Conservation (phyloP, 2,797 vertebrate genomes). For the Arctocebus calabarensis region DNA sequence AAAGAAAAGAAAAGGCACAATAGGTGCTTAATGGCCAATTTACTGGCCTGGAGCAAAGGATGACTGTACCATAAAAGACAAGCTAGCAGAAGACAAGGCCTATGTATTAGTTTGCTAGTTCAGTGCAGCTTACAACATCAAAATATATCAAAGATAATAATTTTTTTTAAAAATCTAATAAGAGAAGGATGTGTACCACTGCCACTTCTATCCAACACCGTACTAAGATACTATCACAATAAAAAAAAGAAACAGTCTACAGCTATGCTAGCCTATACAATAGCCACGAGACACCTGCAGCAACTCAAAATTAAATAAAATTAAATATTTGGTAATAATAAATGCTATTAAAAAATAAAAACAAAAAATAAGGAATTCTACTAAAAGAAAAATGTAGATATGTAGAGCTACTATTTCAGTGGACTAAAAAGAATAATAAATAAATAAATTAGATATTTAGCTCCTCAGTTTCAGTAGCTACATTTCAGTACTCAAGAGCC, state of each 20-base stretch:
- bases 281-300: neutral
- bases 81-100: neutral
- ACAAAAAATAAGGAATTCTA: neutral
- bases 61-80: neutral
- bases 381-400: no score
- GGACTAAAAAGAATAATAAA: neutral
- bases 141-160: slow-evolving; percentile 34
- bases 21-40: neutral
- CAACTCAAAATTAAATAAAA: slow-evolving; percentile 26
- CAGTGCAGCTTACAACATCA: slow-evolving; percentile 24
- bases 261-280: neutral
- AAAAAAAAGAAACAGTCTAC: slow-evolving; percentile 23
- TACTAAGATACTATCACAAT: neutral
- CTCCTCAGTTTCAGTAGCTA: neutral
- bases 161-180: neutral
- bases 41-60: neutral
- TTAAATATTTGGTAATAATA: neutral
- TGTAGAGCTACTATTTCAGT: no score
- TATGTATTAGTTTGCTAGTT: slow-evolving; percentile 26
- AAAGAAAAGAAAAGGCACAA: neutral
- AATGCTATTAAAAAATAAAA: neutral
- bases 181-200: neutral
- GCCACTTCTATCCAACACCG: slow-evolving; percentile 5
- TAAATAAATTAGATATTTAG: neutral
- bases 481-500: slow-evolving; percentile 27